A percentile compares a stretch with the other conserved stretches of the same genome.
Evolutionary conservation across 2,888 invertebrate genomes (phyloP).

Genomic region (Yponomeuta plumbellus): DNA sequence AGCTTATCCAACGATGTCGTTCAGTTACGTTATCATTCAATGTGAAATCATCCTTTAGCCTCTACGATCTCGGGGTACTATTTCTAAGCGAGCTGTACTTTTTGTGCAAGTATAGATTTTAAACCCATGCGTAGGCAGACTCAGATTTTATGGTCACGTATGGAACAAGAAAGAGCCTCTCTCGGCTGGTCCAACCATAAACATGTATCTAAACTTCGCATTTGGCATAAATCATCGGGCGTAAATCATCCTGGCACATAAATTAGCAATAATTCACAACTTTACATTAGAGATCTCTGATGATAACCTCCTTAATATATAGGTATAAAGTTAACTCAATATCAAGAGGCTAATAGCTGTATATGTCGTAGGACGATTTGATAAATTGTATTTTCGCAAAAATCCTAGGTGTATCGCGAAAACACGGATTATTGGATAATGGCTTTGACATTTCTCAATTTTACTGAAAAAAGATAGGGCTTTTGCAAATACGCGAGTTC

Average conservation of each 20-base stretch:
- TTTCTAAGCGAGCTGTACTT: background rate
- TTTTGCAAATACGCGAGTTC: too few relatives aligned
- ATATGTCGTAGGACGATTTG: background rate
- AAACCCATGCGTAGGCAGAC: background rate
- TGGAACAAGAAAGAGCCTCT: conserved; percentile 8
- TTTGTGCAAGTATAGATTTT: background rate
- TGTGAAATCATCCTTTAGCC: too few relatives aligned
- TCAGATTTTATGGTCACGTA: background rate
- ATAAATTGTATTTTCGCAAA: too few relatives aligned
- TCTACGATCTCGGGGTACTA: background rate
- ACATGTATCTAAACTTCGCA: background rate
- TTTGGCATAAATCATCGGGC: conserved; percentile 24
- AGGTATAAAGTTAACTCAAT: background rate
- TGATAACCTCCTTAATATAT: background rate
- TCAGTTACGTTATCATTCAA: too few relatives aligned
- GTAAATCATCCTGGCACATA: conserved; percentile 32
- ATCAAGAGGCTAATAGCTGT: background rate
- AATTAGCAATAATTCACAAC: conserved; percentile 3
- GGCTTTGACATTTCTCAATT: too few relatives aligned
- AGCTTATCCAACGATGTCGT: too few relatives aligned
- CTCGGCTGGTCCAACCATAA: conserved; percentile 13
- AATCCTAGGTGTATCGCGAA: too few relatives aligned
- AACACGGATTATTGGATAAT: too few relatives aligned
- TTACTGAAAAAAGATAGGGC: too few relatives aligned
- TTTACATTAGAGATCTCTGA: background rate